phyloP scores from a whole-genome alignment of 2,888 invertebrate species.

The Doris montereyensis region DNA sequence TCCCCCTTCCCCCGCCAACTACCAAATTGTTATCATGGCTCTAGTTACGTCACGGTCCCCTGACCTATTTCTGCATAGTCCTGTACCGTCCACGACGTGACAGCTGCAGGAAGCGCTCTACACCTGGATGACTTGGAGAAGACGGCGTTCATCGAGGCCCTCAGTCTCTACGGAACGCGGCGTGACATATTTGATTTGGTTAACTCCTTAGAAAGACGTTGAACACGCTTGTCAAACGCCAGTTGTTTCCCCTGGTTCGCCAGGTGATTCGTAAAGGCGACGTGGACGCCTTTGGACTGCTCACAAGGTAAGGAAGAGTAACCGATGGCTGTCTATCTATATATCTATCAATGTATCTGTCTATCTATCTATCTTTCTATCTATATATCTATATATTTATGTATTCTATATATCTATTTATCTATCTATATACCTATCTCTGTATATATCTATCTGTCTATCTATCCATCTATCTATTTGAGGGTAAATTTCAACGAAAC shows the following conservation, averaged over 20 bases:
- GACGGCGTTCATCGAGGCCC: constrained; percentile 56
- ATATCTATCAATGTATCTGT: no score
- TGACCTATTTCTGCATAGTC: constrained; percentile 36
- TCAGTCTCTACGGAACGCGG: constrained; percentile 59
- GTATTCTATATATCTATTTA: no score
- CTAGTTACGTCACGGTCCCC: constrained; percentile 18
- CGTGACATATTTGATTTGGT: constrained; percentile 62
- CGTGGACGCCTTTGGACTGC: constrained; percentile 57
- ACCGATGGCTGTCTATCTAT: no score
- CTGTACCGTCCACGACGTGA: constrained; percentile 55
- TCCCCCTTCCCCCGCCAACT: no score
- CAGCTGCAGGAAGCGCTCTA: constrained; percentile 64
- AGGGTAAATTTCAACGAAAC: no score
- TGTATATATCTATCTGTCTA: no score
- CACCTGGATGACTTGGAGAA: constrained; percentile 60
- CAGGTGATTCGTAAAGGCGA: constrained; percentile 60
- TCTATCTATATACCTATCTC: no score
- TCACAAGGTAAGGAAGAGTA: constrained; percentile 38
- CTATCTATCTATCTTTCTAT: no score
- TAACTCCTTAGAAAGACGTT: constrained; percentile 57
- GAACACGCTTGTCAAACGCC: constrained; percentile 64
- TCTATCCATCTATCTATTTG: no score
- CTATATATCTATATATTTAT: no score
- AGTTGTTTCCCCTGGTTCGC: constrained; percentile 57
- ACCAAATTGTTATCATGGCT: constrained; percentile 18